These are phyloP conservation scores for Eudasyphora cyanicolor DNA, from an alignment of 2,888 invertebrate species.

Conservation along the genomic window DNA sequence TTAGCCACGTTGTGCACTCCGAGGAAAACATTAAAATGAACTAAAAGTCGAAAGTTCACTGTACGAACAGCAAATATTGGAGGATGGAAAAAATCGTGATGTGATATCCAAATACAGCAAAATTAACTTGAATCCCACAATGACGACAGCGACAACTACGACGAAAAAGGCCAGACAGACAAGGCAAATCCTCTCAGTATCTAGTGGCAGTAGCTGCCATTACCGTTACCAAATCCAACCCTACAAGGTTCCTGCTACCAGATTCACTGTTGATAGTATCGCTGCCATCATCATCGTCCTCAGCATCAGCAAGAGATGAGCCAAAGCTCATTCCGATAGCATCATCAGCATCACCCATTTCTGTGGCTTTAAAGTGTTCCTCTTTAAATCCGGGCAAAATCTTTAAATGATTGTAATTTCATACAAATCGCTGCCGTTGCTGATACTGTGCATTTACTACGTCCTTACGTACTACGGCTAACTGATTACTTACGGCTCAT, in stretches of 20 bases:
- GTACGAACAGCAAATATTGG: conserved; percentile 54
- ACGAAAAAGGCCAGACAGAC: conserved; percentile 15
- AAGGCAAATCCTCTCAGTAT: conserved; percentile 46
- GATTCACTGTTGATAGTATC: background rate
- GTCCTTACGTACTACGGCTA: conserved; percentile 17
- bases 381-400: background rate
- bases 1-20: background rate
- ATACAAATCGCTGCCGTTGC: conserved; percentile 48
- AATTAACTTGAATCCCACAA: conserved; percentile 50
- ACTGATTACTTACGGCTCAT: conserved; percentile 14
- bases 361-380: background rate
- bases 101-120: conserved; percentile 53
- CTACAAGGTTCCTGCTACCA: background rate
- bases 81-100: conserved; percentile 4
- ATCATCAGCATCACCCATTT: conserved; percentile 1
- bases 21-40: conserved; percentile 21
- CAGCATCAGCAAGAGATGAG: background rate
- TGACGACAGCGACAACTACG: background rate
- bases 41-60: conserved; percentile 42
- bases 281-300: background rate
- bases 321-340: no score
- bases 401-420: conserved; percentile 56
- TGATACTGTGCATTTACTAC: conserved; percentile 27
- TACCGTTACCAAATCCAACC: background rate
- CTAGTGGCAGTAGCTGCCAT: background rate